Percentiles rank a stretch among this genome's conserved stretches.
phyloP scores from a whole-genome alignment of 1,140 invertebrate species.

The Neuroterus valhalla region DNA sequence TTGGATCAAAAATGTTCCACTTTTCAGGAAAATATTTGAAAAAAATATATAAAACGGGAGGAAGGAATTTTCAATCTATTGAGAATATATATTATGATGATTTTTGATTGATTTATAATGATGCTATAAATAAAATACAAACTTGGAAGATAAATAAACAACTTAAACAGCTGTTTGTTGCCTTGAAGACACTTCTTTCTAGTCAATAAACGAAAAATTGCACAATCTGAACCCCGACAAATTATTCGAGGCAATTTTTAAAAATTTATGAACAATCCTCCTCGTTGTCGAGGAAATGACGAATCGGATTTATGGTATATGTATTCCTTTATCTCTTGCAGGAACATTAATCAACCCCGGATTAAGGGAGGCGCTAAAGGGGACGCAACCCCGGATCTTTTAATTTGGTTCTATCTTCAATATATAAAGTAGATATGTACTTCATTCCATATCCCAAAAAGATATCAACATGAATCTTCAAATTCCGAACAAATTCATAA shows the following conservation, averaged over 20 bases:
- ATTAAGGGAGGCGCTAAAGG: conserved; percentile 16
- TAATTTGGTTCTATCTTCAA: conserved; percentile 6
- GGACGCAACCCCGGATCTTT: conserved; percentile 8
- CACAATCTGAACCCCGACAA: neutral
- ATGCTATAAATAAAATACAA: too few species aligned
- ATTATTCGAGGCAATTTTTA: neutral
- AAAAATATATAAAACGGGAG: too few species aligned
- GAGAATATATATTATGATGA: too few species aligned
- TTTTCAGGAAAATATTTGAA: too few species aligned
- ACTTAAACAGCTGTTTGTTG: too few species aligned
- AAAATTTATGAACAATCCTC: neutral
- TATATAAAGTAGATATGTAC: conserved; percentile 20
- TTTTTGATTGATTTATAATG: too few species aligned
- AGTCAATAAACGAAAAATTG: neutral
- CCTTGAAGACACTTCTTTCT: neutral
- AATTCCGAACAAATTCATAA: neutral
- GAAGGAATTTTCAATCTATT: too few species aligned
- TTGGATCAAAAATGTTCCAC: too few species aligned
- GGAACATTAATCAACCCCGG: conserved; percentile 21
- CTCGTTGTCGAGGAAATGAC: neutral
- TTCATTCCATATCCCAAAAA: neutral
- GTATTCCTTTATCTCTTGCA: conserved; percentile 3
- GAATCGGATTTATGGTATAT: conserved; percentile 24
- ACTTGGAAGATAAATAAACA: too few species aligned
- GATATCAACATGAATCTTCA: neutral